A percentile compares a stretch with the other conserved stretches of the same genome.
Conservation (phyloP, 2,888 invertebrate genomes). For the Criorhina ranunculi region DNA sequence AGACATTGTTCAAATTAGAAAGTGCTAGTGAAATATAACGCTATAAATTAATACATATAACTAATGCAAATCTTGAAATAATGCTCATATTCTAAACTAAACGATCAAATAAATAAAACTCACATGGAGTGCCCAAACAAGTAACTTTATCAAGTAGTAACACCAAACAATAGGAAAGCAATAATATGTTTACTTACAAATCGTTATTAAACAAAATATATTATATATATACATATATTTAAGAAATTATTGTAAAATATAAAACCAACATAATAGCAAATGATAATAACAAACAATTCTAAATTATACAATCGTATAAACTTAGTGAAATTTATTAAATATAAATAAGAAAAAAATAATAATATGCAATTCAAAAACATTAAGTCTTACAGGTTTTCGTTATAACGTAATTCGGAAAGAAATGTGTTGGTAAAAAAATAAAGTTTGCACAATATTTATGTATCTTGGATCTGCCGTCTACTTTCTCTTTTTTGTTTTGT, state of each 20-base stretch:
- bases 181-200: slow-evolving; percentile 66
- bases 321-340: slow-evolving; percentile 53
- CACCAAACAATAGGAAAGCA: slow-evolving; percentile 64
- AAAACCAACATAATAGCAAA: slow-evolving; percentile 49
- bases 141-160: slow-evolving; percentile 59
- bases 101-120: slow-evolving; percentile 39
- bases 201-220: slow-evolving; percentile 31
- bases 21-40: slow-evolving; percentile 23
- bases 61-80: slow-evolving; percentile 22
- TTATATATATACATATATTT: slow-evolving; percentile 42
- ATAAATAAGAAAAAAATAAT: slow-evolving; percentile 5
- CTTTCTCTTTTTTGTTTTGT: slow-evolving; percentile 19
- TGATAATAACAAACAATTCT: slow-evolving; percentile 60
- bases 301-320: slow-evolving; percentile 73
- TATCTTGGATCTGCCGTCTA: slow-evolving; percentile 48
- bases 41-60: slow-evolving; percentile 9
- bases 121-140: slow-evolving; percentile 42
- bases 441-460: slow-evolving; percentile 24
- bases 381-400: slow-evolving; percentile 9
- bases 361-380: slow-evolving; percentile 32
- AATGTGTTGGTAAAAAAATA: slow-evolving; percentile 7
- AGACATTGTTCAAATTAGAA: slow-evolving; percentile 45
- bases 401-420: slow-evolving; percentile 11
- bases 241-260: slow-evolving; percentile 62
- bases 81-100: slow-evolving; percentile 55